Evolutionary conservation across 2,888 invertebrate genomes (phyloP), one percentile per base, ranked within the genome.

Genomic region (Sycophila texana): DNA sequence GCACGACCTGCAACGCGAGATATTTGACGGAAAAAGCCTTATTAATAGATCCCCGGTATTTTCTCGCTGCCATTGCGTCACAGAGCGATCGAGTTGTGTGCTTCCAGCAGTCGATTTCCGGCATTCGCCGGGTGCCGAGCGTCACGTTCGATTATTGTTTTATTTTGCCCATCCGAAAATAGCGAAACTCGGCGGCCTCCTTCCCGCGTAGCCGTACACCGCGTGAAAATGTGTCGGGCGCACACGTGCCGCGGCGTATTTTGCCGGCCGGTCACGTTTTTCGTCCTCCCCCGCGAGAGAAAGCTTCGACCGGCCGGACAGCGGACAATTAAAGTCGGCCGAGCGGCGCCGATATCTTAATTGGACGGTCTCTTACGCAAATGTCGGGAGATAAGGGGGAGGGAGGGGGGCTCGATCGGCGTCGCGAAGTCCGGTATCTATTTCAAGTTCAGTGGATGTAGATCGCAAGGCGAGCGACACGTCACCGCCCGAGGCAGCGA

Each of bases 221-320:
- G 30, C 58, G 72, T 72, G 22, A 63, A 77, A 71, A 65, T 55
- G 61, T 13, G 16, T 18, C 7, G 18, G 18, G 39, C 57, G 26
- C 70, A 12, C 77, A 68, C 78, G 78, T 78, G 74, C 74, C 53
- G 18, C 63, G 39, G n/a, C 12, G 12, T 80, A 73, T 80, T 80
- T 80, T 72, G 76, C 49, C 76, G 30, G 49, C 26, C 55, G 74
- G 80, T 80, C 80, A 80, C 80, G 80, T 80, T 80, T 77, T 58
- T 12, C n/a, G 13, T 67, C 55, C 55, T 39, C 20, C 4, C 39
- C 4, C 16, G 14, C n/a, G 22, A 67, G 20, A 16, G 55, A 57
- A 57, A 70, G 70, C 58, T 60, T 71, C 53, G 14, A 58, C 26
- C 72, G 53, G 47, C 20, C 26, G 51, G 20, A 49, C 73, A 26